Percentiles rank a stretch among this genome's conserved stretches.
Conservation (phyloP, 2,113 vertebrate genomes). For the Megaceryle maxima region DNA sequence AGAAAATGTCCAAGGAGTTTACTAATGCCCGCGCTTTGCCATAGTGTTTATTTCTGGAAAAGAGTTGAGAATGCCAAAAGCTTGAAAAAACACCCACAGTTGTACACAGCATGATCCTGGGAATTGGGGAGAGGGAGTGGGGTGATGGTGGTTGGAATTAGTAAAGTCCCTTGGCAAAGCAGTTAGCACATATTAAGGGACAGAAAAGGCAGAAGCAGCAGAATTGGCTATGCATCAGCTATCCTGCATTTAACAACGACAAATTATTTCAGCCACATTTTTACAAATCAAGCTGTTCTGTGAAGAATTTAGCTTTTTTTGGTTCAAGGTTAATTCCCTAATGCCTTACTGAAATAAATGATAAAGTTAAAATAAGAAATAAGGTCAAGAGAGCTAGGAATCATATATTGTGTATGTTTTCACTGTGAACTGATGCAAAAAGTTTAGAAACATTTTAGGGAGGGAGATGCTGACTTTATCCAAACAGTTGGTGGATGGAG, state of each 20-base stretch:
- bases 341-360: slow-evolving; percentile 31
- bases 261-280: neutral
- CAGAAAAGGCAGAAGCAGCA: neutral
- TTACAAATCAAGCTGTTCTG: neutral
- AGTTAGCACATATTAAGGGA: neutral
- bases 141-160: neutral
- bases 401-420: neutral
- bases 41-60: neutral
- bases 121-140: neutral
- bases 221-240: neutral
- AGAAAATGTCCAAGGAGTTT: neutral
- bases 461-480: neutral
- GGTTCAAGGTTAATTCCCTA: slow-evolving; percentile 20
- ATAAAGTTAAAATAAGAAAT: slow-evolving; percentile 39
- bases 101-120: neutral
- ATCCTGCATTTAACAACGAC: neutral
- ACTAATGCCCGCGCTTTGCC: neutral
- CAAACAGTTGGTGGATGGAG: neutral
- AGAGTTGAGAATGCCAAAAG: neutral
- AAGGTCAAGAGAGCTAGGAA: neutral
- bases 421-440: neutral
- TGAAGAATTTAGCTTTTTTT: neutral
- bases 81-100: neutral
- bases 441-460: neutral
- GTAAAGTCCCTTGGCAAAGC: neutral